Conservation (phyloP, 2,797 vertebrate species). For the Sardinella longiceps region DNA sequence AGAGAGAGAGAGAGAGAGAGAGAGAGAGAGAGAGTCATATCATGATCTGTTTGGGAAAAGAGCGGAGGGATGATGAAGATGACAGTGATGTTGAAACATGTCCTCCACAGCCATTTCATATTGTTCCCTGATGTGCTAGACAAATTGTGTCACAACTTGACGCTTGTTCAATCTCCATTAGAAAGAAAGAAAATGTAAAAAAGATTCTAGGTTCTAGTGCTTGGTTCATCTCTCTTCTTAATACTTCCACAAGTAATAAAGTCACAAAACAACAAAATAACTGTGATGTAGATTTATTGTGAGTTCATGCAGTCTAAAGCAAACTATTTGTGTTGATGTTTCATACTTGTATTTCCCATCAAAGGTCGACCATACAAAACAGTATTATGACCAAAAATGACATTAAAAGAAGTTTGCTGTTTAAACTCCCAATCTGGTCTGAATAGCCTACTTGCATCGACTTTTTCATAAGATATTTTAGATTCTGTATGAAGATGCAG, state of each 20-base stretch:
- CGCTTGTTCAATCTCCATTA: no score
- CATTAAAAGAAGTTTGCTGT: not conserved
- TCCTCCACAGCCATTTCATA: slow-evolving; percentile 67
- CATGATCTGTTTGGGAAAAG: slow-evolving; percentile 54
- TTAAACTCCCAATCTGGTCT: not conserved
- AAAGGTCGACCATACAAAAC: not conserved
- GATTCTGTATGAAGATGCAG: slow-evolving; percentile 24
- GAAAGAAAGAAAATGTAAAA: no score
- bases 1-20: no score
- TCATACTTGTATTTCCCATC: not conserved
- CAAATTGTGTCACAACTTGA: no score
- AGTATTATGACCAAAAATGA: not conserved
- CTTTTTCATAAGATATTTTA: not conserved
- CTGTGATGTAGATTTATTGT: no score
- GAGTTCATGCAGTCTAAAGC: no score
- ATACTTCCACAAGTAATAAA: no score
- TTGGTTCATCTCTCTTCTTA: no score
- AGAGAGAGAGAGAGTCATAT: slow-evolving; percentile 12
- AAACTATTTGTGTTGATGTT: no score
- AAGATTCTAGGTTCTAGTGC: no score
- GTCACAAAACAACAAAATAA: no score
- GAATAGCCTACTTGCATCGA: not conserved
- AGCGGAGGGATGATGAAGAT: not conserved
- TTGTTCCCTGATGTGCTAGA: slow-evolving; percentile 43
- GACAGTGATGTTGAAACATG: slow-evolving; percentile 55